Evolutionary conservation across 2,113 vertebrate species (phyloP).

Genomic region (Pipa parva): DNA sequence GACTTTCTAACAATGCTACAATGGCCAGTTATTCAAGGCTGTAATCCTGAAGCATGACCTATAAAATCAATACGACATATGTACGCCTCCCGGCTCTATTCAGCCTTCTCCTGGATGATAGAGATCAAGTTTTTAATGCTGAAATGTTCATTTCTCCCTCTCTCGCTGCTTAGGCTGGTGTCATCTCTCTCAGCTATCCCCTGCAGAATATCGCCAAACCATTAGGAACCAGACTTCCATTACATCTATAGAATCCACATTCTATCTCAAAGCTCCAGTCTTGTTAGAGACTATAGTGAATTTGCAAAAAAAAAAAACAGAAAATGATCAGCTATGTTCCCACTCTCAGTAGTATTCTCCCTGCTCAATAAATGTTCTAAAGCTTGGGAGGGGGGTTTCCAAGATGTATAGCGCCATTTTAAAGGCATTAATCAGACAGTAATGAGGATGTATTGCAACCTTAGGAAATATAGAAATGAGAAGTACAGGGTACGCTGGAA

Average conservation of each 20-base stretch:
- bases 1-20: too few species aligned
- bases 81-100: neutral
- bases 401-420: too few species aligned
- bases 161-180: constrained; percentile 45
- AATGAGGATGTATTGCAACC: too few species aligned
- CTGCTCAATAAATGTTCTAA: too few species aligned
- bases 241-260: constrained; percentile 16
- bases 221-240: constrained; percentile 51
- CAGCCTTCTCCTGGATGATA: constrained; percentile 1
- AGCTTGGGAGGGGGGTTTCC: too few species aligned
- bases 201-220: constrained; percentile 57
- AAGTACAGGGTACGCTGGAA: neutral
- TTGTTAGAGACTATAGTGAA: neutral
- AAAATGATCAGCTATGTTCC: neutral
- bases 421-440: too few species aligned
- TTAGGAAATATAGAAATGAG: neutral
- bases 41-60: constrained; percentile 16
- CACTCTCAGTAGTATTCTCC: neutral
- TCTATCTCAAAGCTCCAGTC: neutral
- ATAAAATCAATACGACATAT: constrained; percentile 21
- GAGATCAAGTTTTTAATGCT: constrained; percentile 15
- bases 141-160: constrained; percentile 9
- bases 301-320: constrained; percentile 21
- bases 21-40: neutral
- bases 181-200: constrained; percentile 57